phyloP scores from a whole-genome alignment of 2,797 vertebrate genomes.

The Atherinosoma microstoma region DNA sequence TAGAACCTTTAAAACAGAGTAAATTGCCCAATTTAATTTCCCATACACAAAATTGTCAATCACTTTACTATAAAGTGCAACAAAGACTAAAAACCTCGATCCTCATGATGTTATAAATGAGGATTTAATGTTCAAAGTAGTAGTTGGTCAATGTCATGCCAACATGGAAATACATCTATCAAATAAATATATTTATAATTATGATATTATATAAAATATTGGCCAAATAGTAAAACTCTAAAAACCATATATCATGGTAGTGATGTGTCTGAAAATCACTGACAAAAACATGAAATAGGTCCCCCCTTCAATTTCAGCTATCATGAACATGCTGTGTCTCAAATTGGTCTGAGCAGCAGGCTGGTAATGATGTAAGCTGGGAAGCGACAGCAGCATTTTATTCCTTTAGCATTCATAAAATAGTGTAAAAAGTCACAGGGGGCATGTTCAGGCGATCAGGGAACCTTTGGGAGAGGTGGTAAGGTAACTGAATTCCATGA shows the following conservation, averaged over 20 bases:
- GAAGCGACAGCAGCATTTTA: slow-evolving; percentile 43
- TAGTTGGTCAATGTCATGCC: no score
- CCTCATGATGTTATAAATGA: no score
- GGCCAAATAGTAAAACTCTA: not conserved
- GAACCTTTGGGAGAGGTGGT: slow-evolving; percentile 51
- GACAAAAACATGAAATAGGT: slow-evolving; percentile 11
- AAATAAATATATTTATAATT: no score
- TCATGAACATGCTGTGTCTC: slow-evolving; percentile 45
- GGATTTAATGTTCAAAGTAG: no score
- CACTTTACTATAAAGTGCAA: no score
- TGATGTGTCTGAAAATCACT: slow-evolving; percentile 4
- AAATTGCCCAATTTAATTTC: no score
- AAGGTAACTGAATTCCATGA: slow-evolving; percentile 70
- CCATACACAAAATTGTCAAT: no score
- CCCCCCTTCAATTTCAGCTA: slow-evolving; percentile 30
- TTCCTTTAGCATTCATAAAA: slow-evolving; percentile 57
- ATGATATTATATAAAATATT: no score
- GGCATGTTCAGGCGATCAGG: slow-evolving; percentile 58
- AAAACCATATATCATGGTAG: not conserved
- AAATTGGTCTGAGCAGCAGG: slow-evolving; percentile 57
- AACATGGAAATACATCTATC: no score
- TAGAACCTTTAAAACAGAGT: no score
- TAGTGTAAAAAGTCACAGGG: slow-evolving; percentile 48
- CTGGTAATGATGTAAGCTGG: slow-evolving; percentile 48
- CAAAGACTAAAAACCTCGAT: no score